A percentile compares a stretch with the other conserved stretches of the same genome.
Conservation (phyloP, 2,113 vertebrate species). For the Pelmatolapia mariae region DNA sequence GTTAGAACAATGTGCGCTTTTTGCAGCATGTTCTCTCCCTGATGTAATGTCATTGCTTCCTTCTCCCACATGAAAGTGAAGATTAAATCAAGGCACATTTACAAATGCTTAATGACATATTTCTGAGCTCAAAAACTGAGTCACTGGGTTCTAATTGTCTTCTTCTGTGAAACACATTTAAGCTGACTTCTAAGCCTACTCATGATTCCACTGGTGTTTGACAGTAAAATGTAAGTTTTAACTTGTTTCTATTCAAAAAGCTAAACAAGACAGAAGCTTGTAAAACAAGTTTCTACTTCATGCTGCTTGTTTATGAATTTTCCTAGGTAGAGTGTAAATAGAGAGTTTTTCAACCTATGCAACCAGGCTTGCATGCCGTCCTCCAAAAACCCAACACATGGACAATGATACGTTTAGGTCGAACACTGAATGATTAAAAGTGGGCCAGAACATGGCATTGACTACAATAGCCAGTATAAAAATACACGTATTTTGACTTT, state of each 20-base stretch:
- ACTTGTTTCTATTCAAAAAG: neutral
- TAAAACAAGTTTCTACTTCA: neutral
- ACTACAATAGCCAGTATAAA: neutral
- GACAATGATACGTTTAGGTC: neutral
- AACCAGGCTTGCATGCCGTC: neutral
- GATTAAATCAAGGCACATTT: neutral
- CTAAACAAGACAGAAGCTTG: neutral
- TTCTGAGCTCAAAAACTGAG: neutral
- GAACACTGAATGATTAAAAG: neutral
- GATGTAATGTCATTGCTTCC: neutral
- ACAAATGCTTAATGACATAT: neutral
- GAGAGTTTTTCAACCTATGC: neutral
- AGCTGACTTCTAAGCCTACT: neutral
- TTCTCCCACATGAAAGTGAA: neutral
- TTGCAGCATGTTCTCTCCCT: neutral
- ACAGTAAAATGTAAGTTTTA: neutral
- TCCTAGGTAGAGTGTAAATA: neutral
- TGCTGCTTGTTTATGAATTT: neutral
- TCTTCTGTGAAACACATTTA: neutral
- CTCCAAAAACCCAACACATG: neutral
- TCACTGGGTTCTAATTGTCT: neutral
- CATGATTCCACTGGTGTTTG: neutral
- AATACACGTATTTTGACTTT: neutral
- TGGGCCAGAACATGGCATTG: neutral
- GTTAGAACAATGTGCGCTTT: neutral